Evolutionary conservation across 2,888 invertebrate species (phyloP).

Genomic region (Lasioglossum lativentre): DNA sequence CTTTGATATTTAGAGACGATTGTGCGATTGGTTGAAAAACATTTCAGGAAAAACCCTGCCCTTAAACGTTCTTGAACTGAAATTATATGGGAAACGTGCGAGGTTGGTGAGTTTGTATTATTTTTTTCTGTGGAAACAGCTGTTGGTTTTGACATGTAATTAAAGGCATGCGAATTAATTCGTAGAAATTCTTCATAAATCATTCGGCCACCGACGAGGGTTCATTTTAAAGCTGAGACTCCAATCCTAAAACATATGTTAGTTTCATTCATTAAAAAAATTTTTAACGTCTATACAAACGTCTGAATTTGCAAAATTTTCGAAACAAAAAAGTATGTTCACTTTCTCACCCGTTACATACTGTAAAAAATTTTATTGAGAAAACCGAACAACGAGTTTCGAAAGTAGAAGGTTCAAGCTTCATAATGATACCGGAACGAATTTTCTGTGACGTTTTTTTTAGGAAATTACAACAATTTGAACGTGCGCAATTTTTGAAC

Average conservation of each 20-base stretch:
- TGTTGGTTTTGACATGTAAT: neutral
- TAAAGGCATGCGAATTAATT: too few species aligned
- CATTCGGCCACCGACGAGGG: too few species aligned
- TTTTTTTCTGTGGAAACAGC: neutral
- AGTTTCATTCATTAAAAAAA: too few species aligned
- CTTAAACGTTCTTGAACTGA: neutral
- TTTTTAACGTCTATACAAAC: too few species aligned
- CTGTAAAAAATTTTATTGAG: neutral
- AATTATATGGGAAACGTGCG: neutral
- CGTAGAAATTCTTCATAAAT: too few species aligned
- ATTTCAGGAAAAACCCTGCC: neutral
- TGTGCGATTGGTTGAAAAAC: neutral
- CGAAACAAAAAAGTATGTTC: neutral
- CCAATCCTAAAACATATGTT: too few species aligned
- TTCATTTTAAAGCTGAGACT: too few species aligned
- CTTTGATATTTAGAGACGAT: neutral
- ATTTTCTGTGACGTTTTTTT: too few species aligned
- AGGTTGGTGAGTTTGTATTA: neutral
- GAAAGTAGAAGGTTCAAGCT: too few species aligned
- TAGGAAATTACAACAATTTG: neutral
- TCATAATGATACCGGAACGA: too few species aligned
- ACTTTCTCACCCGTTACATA: neutral
- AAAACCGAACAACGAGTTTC: neutral
- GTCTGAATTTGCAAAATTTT: neutral
- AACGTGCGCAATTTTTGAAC: neutral